These are phyloP conservation scores for Thripadectes ignobilis DNA, from an alignment of 2,797 vertebrate species.

Conservation along the genomic window DNA sequence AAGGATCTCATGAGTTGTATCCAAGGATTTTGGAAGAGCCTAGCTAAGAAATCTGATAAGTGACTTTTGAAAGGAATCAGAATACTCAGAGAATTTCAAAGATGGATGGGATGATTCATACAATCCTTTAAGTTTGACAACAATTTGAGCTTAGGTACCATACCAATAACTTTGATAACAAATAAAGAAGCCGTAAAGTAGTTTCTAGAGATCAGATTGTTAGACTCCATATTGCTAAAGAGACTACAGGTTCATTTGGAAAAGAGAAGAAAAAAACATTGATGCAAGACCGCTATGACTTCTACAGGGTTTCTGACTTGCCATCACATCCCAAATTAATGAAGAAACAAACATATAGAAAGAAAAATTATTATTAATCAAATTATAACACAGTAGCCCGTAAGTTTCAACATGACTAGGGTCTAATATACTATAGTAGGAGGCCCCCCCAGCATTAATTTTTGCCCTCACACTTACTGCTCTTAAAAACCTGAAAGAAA, in stretches of 20 bases:
- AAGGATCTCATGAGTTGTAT: background rate
- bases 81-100: background rate
- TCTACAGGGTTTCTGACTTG: background rate
- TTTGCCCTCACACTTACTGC: background rate
- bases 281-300: background rate
- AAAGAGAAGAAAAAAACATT: accelerated
- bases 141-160: background rate
- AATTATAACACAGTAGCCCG: background rate
- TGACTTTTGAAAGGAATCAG: background rate
- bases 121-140: background rate
- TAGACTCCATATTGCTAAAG: background rate
- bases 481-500: background rate
- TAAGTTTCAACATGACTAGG: background rate
- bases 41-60: background rate
- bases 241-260: background rate
- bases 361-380: background rate
- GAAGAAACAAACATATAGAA: background rate
- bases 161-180: background rate
- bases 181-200: background rate
- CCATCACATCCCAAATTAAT: background rate
- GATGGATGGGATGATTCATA: background rate
- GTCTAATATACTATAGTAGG: background rate
- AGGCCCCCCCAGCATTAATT: background rate
- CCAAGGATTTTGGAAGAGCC: background rate
- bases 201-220: background rate